phyloP scores from a whole-genome alignment of 2,888 invertebrate species.

The Reticulitermes lucifugus region DNA sequence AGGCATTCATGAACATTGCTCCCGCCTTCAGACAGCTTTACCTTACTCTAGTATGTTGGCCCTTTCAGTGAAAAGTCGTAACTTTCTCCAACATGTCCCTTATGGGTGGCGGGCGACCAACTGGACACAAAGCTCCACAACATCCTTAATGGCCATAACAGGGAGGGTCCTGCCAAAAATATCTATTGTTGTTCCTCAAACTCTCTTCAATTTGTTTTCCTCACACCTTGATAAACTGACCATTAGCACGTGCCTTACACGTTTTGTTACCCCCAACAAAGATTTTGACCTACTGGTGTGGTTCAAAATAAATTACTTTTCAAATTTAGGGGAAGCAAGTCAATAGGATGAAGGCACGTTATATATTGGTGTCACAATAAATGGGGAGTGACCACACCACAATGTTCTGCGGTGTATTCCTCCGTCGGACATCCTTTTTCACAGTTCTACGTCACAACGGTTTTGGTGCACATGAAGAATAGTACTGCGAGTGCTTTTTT shows the following conservation, averaged over 20 bases:
- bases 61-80: background rate
- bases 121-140: background rate
- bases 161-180: background rate
- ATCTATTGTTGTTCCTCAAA: background rate
- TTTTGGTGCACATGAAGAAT: no score
- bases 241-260: background rate
- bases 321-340: background rate
- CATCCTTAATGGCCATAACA: background rate
- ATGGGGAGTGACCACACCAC: background rate
- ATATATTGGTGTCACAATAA: background rate
- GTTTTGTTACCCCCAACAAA: background rate
- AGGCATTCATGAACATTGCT: background rate
- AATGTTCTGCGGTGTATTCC: background rate
- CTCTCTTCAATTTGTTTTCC: background rate
- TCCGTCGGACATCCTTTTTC: no score
- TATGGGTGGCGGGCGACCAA: background rate
- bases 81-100: background rate
- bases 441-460: no score
- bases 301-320: background rate
- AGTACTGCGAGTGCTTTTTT: no score
- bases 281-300: slow-evolving; percentile 1
- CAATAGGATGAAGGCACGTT: background rate
- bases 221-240: background rate
- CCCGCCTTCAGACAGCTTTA: background rate
- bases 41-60: background rate